Evolutionary conservation across 2,888 invertebrate genomes (phyloP).

Genomic region (Tenthredo distinguenda): DNA sequence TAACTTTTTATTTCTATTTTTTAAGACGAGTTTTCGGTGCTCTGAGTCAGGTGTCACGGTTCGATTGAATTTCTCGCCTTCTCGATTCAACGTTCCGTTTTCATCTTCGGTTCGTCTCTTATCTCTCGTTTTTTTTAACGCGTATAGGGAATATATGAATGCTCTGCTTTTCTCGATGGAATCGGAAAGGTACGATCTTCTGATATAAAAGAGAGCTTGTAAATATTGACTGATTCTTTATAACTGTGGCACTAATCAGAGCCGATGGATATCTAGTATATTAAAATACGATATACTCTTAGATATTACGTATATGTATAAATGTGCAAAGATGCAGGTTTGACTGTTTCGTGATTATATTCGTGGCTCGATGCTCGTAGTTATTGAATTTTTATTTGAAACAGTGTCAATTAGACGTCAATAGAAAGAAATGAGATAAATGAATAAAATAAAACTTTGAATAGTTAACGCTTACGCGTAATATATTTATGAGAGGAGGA

Average conservation of each 20-base stretch:
- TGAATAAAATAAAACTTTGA: not conserved
- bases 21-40: not conserved
- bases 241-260: not conserved
- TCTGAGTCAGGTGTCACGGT: not conserved
- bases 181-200: not conserved
- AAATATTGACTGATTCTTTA: constrained; percentile 14
- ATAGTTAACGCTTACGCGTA: not conserved
- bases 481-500: not conserved
- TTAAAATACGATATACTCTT: constrained; percentile 23
- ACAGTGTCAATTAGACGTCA: constrained; percentile 49
- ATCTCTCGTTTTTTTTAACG: too few species aligned
- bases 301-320: constrained; percentile 13
- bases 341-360: constrained; percentile 23
- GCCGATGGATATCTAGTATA: constrained; percentile 24
- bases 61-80: not conserved
- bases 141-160: too few species aligned
- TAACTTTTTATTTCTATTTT: not conserved
- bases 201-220: not conserved
- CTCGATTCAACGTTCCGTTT: not conserved
- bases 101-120: not conserved
- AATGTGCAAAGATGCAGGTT: constrained; percentile 1
- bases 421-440: constrained; percentile 4
- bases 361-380: not conserved
- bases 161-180: not conserved
- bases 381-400: constrained; percentile 16